Conservation (phyloP, 2,888 invertebrate species). For the Phymatocera aterrima region DNA sequence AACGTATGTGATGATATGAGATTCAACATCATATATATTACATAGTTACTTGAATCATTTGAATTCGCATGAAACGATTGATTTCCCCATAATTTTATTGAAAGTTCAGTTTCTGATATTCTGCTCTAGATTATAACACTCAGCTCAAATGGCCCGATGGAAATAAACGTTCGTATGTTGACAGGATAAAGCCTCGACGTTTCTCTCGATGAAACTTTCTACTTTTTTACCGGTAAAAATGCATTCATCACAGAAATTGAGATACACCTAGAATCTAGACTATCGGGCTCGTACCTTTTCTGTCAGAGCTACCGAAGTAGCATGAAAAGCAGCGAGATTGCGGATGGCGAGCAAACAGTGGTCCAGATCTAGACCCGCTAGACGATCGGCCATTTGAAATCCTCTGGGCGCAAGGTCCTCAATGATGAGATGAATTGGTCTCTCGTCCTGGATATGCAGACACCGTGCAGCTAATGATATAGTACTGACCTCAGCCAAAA, state of each 20-base stretch:
- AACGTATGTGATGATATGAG: too few species aligned
- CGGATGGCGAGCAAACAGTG: conserved; percentile 76
- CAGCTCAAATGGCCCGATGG: too few species aligned
- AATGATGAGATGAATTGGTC: conserved; percentile 73
- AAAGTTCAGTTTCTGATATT: too few species aligned
- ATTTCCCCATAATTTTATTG: too few species aligned
- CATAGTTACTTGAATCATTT: too few species aligned
- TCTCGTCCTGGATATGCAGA: conserved; percentile 64
- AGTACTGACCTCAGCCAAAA: conserved; percentile 53
- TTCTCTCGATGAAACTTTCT: too few species aligned
- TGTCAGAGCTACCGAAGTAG: conserved; percentile 76
- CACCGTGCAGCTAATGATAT: conserved; percentile 62
- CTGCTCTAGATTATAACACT: too few species aligned
- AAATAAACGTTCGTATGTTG: too few species aligned
- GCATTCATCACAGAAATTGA: neutral
- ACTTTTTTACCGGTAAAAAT: neutral
- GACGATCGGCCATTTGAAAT: conserved; percentile 76
- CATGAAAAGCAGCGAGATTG: conserved; percentile 78
- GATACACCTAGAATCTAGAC: neutral
- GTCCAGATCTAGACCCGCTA: conserved; percentile 77
- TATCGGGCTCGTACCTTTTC: conserved; percentile 73
- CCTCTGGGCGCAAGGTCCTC: conserved; percentile 78
- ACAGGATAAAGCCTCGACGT: too few species aligned
- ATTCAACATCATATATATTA: too few species aligned
- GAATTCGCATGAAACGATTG: too few species aligned